phyloP scores from a whole-genome alignment of 2,113 vertebrate species.

The Prochilodus magdalenae region DNA sequence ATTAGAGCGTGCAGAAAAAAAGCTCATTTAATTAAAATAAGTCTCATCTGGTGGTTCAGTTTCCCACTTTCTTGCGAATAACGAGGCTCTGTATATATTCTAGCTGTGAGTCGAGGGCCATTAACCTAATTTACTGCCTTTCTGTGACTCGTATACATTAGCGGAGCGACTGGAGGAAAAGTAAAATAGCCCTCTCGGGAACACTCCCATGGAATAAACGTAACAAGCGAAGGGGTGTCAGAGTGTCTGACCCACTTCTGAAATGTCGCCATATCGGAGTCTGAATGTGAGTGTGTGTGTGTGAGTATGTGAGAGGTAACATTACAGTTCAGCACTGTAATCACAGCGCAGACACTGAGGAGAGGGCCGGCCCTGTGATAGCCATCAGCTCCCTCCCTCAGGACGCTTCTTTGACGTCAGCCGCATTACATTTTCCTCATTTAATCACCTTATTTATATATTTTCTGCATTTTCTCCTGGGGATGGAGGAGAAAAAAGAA shows the following conservation, averaged over 20 bases:
- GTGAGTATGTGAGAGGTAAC: constrained; percentile 19
- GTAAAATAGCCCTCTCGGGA: background rate
- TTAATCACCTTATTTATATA: constrained; percentile 50
- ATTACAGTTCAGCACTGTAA: constrained; percentile 17
- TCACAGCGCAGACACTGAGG: constrained; percentile 5
- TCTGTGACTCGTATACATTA: background rate
- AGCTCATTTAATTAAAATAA: too few species aligned
- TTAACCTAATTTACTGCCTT: background rate
- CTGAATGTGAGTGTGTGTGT: constrained; percentile 3
- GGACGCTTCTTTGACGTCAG: constrained; percentile 49
- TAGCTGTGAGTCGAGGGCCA: background rate
- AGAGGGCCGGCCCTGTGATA: constrained; percentile 31
- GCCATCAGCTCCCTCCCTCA: constrained; percentile 44
- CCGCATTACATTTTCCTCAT: constrained; percentile 36
- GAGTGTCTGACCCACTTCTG: constrained; percentile 39
- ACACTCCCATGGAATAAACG: background rate
- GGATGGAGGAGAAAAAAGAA: background rate
- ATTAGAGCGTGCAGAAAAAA: too few species aligned
- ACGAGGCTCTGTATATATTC: background rate
- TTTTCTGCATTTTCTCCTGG: constrained; percentile 33
- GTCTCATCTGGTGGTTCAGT: background rate
- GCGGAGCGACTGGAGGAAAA: background rate
- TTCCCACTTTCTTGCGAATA: background rate
- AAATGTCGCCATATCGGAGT: constrained; percentile 25
- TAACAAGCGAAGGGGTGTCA: background rate